Base-by-base conservation (phyloP, 2,797 vertebrate genomes). In the Tiaroga cobitis region DNA sequence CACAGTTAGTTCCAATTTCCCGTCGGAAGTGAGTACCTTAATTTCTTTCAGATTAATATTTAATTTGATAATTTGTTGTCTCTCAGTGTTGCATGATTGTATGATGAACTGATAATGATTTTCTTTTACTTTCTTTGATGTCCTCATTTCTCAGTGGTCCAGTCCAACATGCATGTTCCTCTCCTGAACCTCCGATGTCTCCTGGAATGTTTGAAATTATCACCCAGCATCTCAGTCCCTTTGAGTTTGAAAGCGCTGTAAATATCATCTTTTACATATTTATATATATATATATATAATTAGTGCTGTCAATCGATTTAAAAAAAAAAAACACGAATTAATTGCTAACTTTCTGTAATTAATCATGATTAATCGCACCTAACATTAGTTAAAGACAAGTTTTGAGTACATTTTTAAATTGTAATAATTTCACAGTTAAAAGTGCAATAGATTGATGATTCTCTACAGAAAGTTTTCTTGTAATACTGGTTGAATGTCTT, bases 101-200 rank as follows among this genome's bases (percentile, higher is more conserved):
- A 63, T 78, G 7, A n/a, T 78, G 7, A n/a, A 26, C 26, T 51
- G 24, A 68, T 26, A 37, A 51, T 74, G 29, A 26, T 76, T n/a
- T 29, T 1, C 2, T 83, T 92, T 91, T 34, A 32, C 24, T 80
- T 73, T 16, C n/a, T 43, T 80, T 10, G 8, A 18, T 84, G 70
- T 56, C 79, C 93, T 89, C 87, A 96, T 95, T 69, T 79, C 93
- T 89, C 88, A 96, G 95, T 73, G 67, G 67, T 90, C 94, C 65
- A 96, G 95, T 1, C 88, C 95, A 3, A 94, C 94, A 29, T 91
- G 76, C 95, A 2, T 96, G 93, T 80, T 97, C 94, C 83, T 97
- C 97, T 82, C 96, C 96, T 8, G 97, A 99, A 85, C 97, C 97
- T 0, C 97, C 97, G 2, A 97, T 99, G 97, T 98, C 97, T 88